phyloP scores from a whole-genome alignment of 2,113 vertebrate genomes.

The Daphoenositta chrysoptera region DNA sequence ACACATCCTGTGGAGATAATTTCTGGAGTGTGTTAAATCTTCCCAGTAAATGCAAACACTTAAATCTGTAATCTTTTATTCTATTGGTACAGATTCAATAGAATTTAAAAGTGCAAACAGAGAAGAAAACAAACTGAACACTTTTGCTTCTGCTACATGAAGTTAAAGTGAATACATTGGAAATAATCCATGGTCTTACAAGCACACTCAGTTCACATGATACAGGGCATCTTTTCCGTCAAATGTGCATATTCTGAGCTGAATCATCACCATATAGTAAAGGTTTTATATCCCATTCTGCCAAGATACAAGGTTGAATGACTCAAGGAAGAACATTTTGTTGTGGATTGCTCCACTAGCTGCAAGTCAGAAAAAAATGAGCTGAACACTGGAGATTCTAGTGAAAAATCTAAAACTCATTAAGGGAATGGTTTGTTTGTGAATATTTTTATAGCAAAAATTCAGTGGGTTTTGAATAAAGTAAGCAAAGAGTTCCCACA shows the following conservation, averaged over 20 bases:
- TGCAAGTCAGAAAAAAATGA: background rate
- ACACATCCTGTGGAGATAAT: background rate
- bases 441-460: background rate
- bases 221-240: background rate
- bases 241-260: background rate
- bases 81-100: background rate
- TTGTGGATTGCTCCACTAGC: background rate
- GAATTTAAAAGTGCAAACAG: background rate
- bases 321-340: background rate
- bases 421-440: background rate
- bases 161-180: background rate
- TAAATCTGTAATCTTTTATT: background rate
- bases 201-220: background rate
- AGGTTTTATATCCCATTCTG: background rate
- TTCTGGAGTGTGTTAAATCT: background rate
- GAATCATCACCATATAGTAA: background rate
- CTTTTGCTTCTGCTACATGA: background rate
- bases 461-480: background rate
- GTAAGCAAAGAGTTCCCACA: background rate
- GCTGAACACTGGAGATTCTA: background rate
- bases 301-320: background rate
- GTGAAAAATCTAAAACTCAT: background rate
- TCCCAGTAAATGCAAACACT: background rate
- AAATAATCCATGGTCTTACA: background rate
- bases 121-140: background rate